phyloP scores from a whole-genome alignment of 2,888 invertebrate genomes.

The Drosophila robusta region DNA sequence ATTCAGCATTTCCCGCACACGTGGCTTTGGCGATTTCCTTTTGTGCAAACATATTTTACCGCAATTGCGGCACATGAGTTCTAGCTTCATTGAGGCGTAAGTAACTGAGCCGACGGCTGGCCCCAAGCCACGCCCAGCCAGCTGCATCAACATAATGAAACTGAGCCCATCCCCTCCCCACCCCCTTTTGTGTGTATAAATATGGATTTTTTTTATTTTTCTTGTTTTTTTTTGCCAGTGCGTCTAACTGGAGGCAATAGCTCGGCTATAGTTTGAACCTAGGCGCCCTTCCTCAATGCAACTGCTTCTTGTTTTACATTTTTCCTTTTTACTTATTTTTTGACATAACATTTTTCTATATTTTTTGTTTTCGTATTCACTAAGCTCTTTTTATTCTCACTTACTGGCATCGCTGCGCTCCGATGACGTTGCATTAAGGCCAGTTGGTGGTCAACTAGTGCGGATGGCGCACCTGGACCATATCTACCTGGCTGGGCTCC shows the following conservation, averaged over 20 bases:
- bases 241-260: constrained; percentile 59
- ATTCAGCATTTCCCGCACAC: constrained; percentile 77
- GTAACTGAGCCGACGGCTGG: constrained; percentile 53
- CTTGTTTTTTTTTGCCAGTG: constrained; percentile 37
- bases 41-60: constrained; percentile 80
- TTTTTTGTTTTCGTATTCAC: constrained; percentile 28
- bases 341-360: constrained; percentile 3
- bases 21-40: constrained; percentile 80
- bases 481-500: constrained; percentile 22
- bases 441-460: constrained; percentile 39
- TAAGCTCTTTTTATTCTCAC: constrained; percentile 70
- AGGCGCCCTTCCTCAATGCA: constrained; percentile 6
- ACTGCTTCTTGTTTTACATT: constrained; percentile 31
- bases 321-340: constrained; percentile 2
- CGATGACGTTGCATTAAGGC: constrained; percentile 63
- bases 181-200: constrained; percentile 41
- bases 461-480: constrained; percentile 42
- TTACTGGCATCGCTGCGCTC: constrained; percentile 48
- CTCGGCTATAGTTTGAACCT: constrained; percentile 22
- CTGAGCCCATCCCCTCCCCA: constrained; percentile 13
- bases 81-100: constrained; percentile 71
- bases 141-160: constrained; percentile 47
- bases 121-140: constrained; percentile 17
- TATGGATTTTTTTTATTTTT: constrained; percentile 40
- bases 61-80: constrained; percentile 74